Evolutionary conservation across 2,888 invertebrate genomes (phyloP), one percentile per base, ranked within the genome.

Genomic region (Erannis defoliaria): DNA sequence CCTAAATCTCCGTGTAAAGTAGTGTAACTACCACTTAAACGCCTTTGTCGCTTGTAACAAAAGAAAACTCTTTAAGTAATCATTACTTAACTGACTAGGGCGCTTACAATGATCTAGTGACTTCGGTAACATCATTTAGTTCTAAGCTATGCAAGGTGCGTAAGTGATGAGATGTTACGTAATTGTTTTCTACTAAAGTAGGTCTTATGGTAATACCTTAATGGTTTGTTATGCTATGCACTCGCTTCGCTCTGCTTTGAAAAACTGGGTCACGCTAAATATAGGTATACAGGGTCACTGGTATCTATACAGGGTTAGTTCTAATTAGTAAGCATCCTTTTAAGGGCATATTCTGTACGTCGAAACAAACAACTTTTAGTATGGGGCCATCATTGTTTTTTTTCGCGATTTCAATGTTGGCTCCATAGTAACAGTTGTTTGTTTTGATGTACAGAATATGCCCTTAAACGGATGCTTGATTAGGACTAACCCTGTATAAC

Each of bases 31-130:
- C 18, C 33, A 61, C 58, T 51, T 55, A 37, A 37, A 21, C 26
- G 57, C 26, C 48, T 64, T 67, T 64, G 59, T 63, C 49, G 12
- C 8, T 43, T 33, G 8, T 5, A n/a, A 57, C 65, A 60, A 67
- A 65, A 51, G 59, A 61, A 61, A 43, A 51, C 37, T 43, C 40
- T 61, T 61, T 62, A 43, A 21, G 46, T 37, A 58, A 26, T 48
- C n/a, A 62, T 53, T 56, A 56, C 60, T 60, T 54, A 38, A 58
- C 21, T 42, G 12, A 14, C 5, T 46, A 48, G 53, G 59, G 59
- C 59, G 59, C 59, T 53, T 38, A 57, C 51, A 51, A 46, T 31
- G 31, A 23, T 21, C 29, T 16, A 19, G 14, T 23, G 16, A 49
- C 21, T 49, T 49, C 23, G 9, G 51, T 53, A 31, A 53, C 53